Evolutionary conservation across 2,888 invertebrate genomes (phyloP).

Genomic region (Acronicta psi): DNA sequence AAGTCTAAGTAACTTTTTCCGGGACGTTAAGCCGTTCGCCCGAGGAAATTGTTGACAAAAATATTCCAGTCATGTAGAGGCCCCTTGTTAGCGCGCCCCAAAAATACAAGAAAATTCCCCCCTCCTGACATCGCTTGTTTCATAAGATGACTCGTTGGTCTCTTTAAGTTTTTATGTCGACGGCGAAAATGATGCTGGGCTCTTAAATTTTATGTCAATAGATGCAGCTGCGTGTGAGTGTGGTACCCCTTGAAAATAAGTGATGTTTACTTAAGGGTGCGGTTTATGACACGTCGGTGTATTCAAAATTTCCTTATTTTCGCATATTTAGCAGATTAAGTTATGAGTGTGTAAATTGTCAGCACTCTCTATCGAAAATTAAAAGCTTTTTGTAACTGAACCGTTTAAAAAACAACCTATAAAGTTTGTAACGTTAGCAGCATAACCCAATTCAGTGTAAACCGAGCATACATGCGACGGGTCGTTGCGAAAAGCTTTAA

Average conservation of each 20-base stretch:
- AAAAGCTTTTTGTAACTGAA: conserved; percentile 36
- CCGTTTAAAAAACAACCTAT: conserved; percentile 38
- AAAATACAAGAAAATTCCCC: conserved; percentile 79
- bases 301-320: conserved; percentile 50
- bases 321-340: conserved; percentile 40
- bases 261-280: conserved; percentile 56
- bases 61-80: conserved; percentile 86
- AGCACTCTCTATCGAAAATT: conserved; percentile 27
- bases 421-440: conserved; percentile 54
- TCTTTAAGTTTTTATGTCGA: conserved; percentile 75
- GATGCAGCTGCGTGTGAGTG: conserved; percentile 71
- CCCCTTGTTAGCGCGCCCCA: conserved; percentile 83
- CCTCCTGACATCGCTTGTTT: conserved; percentile 77
- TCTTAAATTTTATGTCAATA: conserved; percentile 78
- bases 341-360: conserved; percentile 33
- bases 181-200: conserved; percentile 70
- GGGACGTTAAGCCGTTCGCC: conserved; percentile 81
- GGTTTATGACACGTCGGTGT: conserved; percentile 4
- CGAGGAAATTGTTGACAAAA: conserved; percentile 85
- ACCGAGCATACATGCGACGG: conserved; percentile 62
- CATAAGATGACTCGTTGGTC: conserved; percentile 70
- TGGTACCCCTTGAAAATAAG: conserved; percentile 60
- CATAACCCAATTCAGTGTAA: conserved; percentile 65
- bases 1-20: conserved; percentile 81
- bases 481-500: conserved; percentile 54